Base-by-base conservation (phyloP, 2,888 invertebrate genomes). In the Cerceris ruficornis region DNA sequence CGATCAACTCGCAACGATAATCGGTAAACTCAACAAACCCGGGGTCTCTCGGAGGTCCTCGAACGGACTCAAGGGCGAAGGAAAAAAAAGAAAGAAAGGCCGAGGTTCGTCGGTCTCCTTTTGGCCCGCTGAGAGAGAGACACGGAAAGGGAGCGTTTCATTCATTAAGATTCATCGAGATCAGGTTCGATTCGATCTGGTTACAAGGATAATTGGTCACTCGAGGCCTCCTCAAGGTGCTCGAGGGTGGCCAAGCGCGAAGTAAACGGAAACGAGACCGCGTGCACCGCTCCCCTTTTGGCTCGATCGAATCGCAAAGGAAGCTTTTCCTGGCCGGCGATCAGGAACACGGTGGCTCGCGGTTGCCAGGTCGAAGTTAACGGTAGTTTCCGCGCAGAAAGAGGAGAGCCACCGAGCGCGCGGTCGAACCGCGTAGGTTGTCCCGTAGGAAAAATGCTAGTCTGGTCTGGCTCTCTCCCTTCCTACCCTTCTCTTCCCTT, bases 361-460 rank as follows among this genome's bases (percentile, higher is more conserved):
- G 84, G 90, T 90, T 90, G 90, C 90, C 87, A 90, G 83, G 90
- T 89, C 85, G 85, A 86, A 88, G 85, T 83, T 90, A 90, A 90
- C 90, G 90, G 90, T 90, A 84, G 77, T 82, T 84, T 59, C 52
- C 72, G 70, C 75, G 74, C 59, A 52, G 73, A 71, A 75, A 77
- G 58, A 69, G 57, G 58, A 9, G 66, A 73, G 69, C 66, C 59
- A 60, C 42, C 72, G 46, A 57, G 43, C 39, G 70, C 64, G 59
- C 55, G 55, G 46, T 54, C 17, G 54, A 9, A 14, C 14, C 66
- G 58, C 59, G 46, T 61, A 73, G 57, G 58, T 55, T 60, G 72
- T 75, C 60, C 71, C 57, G 41, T 61, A 42, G 73, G 67, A 83
- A 74, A 85, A 79, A 71, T 60, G 66, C 70, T 64, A 58, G 58